Conservation (phyloP, 2,113 vertebrate species). For the pig (Sus scrofa) region DNA sequence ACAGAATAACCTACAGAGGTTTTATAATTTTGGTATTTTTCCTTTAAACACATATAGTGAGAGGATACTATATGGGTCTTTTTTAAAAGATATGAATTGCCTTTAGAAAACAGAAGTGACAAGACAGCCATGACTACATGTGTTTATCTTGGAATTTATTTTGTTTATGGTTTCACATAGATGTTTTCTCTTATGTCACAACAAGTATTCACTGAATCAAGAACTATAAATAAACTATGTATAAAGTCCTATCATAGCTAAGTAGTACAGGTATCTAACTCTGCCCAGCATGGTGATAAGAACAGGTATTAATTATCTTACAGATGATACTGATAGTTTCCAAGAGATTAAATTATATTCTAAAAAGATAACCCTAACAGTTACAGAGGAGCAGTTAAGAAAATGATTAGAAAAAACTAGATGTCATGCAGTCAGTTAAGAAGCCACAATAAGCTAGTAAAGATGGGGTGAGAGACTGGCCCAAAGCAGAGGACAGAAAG, state of each 20-base stretch:
- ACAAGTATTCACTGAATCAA: conserved; percentile 8
- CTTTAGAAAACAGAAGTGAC: conserved; percentile 24
- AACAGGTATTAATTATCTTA: neutral
- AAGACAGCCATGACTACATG: neutral
- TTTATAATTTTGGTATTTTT: neutral
- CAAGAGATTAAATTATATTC: neutral
- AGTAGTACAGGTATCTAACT: neutral
- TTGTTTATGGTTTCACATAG: neutral
- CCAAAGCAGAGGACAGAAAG: neutral
- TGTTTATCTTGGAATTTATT: neutral
- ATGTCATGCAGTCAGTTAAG: neutral
- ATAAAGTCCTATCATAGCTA: neutral
- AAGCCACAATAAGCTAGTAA: neutral
- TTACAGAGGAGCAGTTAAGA: neutral
- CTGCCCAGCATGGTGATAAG: neutral
- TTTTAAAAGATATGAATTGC: neutral
- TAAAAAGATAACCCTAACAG: conserved; percentile 1
- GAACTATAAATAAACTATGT: conserved; percentile 12
- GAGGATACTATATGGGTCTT: neutral
- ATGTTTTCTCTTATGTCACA: neutral
- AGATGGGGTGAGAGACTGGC: neutral
- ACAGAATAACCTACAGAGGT: neutral
- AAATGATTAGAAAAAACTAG: neutral
- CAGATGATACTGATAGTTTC: neutral
- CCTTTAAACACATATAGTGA: neutral